Percentiles rank a stretch among this genome's conserved stretches.
These are phyloP conservation scores for Tetranychus piercei DNA, from an alignment of 2,888 invertebrate species.

Conservation along the genomic window DNA sequence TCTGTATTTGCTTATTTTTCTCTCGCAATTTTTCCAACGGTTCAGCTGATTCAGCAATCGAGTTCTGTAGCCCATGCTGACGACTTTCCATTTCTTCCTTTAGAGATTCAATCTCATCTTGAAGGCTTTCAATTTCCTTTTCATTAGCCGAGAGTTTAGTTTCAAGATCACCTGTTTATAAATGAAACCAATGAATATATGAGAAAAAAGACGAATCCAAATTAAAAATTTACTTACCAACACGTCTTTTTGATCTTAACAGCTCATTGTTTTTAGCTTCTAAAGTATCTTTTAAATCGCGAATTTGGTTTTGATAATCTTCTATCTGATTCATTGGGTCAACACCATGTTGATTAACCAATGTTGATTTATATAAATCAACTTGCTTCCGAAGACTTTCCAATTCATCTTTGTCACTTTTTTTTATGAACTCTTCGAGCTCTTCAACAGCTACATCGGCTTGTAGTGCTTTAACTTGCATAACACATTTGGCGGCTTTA, in stretches of 20 bases:
- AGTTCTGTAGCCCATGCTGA: constrained; percentile 12
- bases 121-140: constrained; percentile 13
- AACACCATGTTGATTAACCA: background rate
- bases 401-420: constrained; percentile 9
- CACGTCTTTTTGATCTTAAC: background rate
- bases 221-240: background rate
- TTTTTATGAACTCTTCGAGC: constrained; percentile 5
- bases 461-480: constrained; percentile 19
- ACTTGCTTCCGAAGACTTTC: constrained; percentile 14
- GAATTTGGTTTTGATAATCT: constrained; percentile 7
- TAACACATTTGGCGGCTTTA: constrained; percentile 11
- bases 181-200: background rate
- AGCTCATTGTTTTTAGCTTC: constrained; percentile 14
- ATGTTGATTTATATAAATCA: constrained; percentile 14
- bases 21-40: constrained; percentile 11
- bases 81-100: constrained; percentile 16
- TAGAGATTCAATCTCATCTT: constrained; percentile 13
- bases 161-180: constrained; percentile 8
- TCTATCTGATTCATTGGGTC: constrained; percentile 10
- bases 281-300: constrained; percentile 8
- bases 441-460: constrained; percentile 20
- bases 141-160: background rate
- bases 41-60: constrained; percentile 6
- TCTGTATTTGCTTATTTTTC: constrained; percentile 21
- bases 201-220: background rate